These are phyloP conservation scores for Drosophila albomicans DNA, from an alignment of 1,140 invertebrate species.

Conservation along the genomic window DNA sequence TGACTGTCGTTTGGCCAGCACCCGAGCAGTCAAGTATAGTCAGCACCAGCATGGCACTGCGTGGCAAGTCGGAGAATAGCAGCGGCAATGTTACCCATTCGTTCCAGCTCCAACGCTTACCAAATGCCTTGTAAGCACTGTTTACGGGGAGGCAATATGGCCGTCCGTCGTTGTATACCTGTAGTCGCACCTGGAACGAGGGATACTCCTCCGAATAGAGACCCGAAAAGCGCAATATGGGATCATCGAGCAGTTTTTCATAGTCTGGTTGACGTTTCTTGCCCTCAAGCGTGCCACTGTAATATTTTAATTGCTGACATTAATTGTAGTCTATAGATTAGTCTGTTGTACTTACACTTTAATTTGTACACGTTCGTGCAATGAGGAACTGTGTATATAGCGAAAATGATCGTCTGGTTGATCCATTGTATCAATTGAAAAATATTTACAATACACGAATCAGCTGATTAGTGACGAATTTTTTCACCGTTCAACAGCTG, in stretches of 20 bases:
- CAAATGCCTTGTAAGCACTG: slow-evolving; percentile 97
- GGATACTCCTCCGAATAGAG: slow-evolving; percentile 92
- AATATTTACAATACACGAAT: slow-evolving; percentile 28
- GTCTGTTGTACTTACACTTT: slow-evolving; percentile 92
- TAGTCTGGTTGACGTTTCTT: slow-evolving; percentile 93
- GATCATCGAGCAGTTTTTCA: slow-evolving; percentile 94
- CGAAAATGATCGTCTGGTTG: slow-evolving; percentile 90
- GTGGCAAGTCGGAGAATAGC: slow-evolving; percentile 95
- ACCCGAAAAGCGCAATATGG: slow-evolving; percentile 96
- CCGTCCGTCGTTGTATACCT: slow-evolving; percentile 94
- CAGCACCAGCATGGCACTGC: slow-evolving; percentile 94
- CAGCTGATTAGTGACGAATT: slow-evolving; percentile 39
- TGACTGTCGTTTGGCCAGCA: slow-evolving; percentile 91
- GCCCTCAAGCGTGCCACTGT: slow-evolving; percentile 97
- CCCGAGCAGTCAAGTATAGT: slow-evolving; percentile 97
- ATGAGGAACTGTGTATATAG: slow-evolving; percentile 96
- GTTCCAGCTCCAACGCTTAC: slow-evolving; percentile 98
- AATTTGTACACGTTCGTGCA: slow-evolving; percentile 94
- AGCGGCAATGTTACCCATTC: slow-evolving; percentile 98
- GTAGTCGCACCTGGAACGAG: slow-evolving; percentile 94
- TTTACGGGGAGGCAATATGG: slow-evolving; percentile 94
- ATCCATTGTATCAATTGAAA: slow-evolving; percentile 60
- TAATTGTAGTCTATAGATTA: neutral
- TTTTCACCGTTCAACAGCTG: slow-evolving; percentile 20
- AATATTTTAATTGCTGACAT: slow-evolving; percentile 14